phyloP scores from a whole-genome alignment of 2,797 vertebrate species.

The Mus spretus region DNA sequence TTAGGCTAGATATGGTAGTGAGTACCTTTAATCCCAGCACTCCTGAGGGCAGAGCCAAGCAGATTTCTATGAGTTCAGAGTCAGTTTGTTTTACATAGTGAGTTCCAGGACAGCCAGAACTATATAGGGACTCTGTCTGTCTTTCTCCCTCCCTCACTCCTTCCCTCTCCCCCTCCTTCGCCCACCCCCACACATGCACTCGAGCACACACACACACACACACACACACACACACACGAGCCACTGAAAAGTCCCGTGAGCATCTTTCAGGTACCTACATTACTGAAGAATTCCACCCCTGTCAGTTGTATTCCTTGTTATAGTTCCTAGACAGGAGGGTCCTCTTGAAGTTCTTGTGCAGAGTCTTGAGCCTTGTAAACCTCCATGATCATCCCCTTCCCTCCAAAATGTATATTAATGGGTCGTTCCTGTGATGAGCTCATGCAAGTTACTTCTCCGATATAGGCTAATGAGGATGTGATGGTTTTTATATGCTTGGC shows the following conservation, averaged over 20 bases:
- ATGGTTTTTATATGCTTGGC: no score
- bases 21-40: neutral
- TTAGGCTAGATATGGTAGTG: neutral
- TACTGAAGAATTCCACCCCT: neutral
- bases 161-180: neutral
- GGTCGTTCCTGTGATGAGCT: neutral
- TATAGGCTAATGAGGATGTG: neutral
- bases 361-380: neutral
- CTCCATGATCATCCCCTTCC: neutral
- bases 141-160: no score
- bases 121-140: neutral
- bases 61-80: neutral
- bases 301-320: neutral
- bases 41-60: neutral
- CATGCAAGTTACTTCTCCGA: neutral
- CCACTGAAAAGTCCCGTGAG: neutral
- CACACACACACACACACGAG: neutral
- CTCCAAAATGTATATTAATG: neutral
- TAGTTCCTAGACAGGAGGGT: neutral
- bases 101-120: neutral
- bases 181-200: neutral
- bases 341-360: neutral
- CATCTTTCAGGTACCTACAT: neutral
- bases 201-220: neutral
- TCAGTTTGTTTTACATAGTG: neutral